phyloP scores from a whole-genome alignment of 2,888 invertebrate genomes.

The Campoletis raptor region DNA sequence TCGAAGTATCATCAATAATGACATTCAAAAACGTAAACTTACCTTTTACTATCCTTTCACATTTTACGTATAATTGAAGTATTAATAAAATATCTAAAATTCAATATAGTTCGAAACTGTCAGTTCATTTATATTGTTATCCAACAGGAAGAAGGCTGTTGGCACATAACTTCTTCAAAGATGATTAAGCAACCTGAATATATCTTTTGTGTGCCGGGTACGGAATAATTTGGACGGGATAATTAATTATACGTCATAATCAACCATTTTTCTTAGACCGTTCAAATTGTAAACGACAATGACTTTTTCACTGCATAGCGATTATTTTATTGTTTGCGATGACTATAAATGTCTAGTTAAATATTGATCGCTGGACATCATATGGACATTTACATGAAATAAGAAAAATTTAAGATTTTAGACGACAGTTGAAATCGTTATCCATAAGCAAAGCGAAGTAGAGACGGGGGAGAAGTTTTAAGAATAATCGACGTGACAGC shows the following conservation, averaged over 20 bases:
- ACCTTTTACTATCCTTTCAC: conserved; percentile 5
- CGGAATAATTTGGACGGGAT: neutral
- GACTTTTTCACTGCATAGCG: neutral
- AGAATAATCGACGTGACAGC: conserved; percentile 46
- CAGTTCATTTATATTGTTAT: neutral
- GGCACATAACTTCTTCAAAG: neutral
- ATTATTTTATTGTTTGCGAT: neutral
- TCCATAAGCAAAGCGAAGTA: conserved; percentile 4
- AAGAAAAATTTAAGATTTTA: neutral
- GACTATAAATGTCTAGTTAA: neutral
- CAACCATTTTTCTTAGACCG: neutral
- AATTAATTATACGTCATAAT: neutral
- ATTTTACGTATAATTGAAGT: neutral
- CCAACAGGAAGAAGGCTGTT: neutral
- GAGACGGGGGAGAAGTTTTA: neutral
- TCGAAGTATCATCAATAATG: neutral
- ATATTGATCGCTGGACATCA: neutral
- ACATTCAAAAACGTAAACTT: neutral
- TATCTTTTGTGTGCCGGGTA: neutral
- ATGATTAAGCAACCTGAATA: neutral
- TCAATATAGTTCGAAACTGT: neutral
- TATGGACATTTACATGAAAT: neutral
- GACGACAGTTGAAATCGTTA: neutral
- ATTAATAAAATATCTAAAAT: neutral
- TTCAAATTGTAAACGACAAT: too few species aligned